Percentiles rank a stretch among this genome's conserved stretches.
Evolutionary conservation across 2,113 vertebrate species (phyloP).

Genomic region (Poecilia latipinna): DNA sequence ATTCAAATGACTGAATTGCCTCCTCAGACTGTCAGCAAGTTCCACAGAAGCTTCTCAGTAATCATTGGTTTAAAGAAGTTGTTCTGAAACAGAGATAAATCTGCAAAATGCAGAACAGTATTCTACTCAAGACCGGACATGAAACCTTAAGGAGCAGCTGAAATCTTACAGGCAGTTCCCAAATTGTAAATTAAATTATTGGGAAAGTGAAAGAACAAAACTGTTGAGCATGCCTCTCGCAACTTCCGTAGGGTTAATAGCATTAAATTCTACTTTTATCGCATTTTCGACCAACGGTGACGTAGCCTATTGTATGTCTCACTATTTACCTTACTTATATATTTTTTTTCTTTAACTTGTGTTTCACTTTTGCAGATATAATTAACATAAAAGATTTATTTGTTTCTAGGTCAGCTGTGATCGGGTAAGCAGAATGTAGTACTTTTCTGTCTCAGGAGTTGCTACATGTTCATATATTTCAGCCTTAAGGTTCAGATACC

Average conservation of each 20-base stretch:
- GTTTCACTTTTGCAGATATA: slow-evolving; percentile 35
- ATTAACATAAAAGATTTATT: slow-evolving; percentile 40
- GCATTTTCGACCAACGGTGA: background rate
- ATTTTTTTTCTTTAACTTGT: slow-evolving; percentile 3
- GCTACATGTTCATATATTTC: slow-evolving; percentile 60
- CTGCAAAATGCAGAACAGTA: background rate
- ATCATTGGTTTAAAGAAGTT: background rate
- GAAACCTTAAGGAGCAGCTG: background rate
- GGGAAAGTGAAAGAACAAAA: background rate
- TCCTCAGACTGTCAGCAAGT: background rate
- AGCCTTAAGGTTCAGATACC: slow-evolving; percentile 60
- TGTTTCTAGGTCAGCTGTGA: slow-evolving; percentile 39
- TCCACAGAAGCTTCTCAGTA: background rate
- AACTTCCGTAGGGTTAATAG: background rate
- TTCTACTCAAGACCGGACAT: too few relatives aligned
- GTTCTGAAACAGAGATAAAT: background rate
- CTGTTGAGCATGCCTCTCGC: background rate
- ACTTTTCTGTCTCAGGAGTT: slow-evolving; percentile 40
- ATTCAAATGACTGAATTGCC: background rate
- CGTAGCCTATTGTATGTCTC: background rate
- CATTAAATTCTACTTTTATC: background rate
- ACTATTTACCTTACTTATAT: background rate
- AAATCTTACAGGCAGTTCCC: background rate
- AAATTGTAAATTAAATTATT: background rate
- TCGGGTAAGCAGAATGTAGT: slow-evolving; percentile 31